Base-by-base conservation (phyloP, 2,113 vertebrate genomes). In the Progne subis region DNA sequence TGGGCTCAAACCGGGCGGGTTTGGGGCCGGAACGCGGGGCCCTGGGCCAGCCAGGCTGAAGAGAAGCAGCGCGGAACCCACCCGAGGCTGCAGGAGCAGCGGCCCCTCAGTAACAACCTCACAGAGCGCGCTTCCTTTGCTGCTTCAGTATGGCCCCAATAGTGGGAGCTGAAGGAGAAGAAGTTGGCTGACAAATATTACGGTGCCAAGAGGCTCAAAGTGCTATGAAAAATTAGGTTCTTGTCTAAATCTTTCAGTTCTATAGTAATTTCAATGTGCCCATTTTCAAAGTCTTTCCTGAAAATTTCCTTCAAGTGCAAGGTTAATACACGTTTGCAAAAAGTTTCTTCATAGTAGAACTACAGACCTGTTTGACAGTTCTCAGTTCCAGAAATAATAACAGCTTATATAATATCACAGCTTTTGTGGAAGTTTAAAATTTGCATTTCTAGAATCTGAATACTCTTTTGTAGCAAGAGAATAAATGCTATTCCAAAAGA, bases 71-170 rank as follows among this genome's bases (percentile, higher is more conserved):
- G 14, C 76, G 5, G 49, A 12, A 5, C 17, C 17, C 17, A 24
- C 37, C 37, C 37, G 37, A 37, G 55, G 72, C 72, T 3, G 74
- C 44, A 6, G 56, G 44, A 55, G 24, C 63, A 32, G 37, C n/a
- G 28, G 14, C 64, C 1, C 28, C 34, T n/a, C 29, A 9, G 34
- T 37, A 37, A 37, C 37, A 37, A 37, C 37, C 37, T 37, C 37
- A 37, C 37, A 37, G 37, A 37, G 8, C 37, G 37, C 37, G 37
- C 37, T 37, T 39, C 20, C 29, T 15, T 24, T 47, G 23, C 8
- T 65, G 3, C 64, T 67, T 59, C 44, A 31, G 0, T 4, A 11
- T 6, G 5, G 23, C 28, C 26, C 21, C 6, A 20, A 1, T 5
- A 12, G 6, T 3, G 7, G 47, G 44, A 78, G n/a, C 24, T 41